Evolutionary conservation across 1,140 invertebrate genomes (phyloP), one percentile per base, ranked within the genome.

Genomic region (Pseudomyrmex gracilis): DNA sequence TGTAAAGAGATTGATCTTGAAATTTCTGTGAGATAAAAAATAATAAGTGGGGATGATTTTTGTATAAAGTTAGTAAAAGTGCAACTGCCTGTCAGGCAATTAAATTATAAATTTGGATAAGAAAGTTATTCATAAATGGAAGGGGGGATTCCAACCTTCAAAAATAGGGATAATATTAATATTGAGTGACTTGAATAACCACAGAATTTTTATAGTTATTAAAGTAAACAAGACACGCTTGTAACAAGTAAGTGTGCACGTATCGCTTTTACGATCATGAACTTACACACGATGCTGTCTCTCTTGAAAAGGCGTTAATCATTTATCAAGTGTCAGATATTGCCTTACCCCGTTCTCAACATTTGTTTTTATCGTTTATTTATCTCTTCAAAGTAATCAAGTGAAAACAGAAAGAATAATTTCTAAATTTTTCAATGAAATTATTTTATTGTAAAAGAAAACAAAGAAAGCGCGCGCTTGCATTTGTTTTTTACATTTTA

Each of bases 321-420:
- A 77, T 66, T 77, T 77, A 77, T 55, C 51, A 51, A 66, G 13
- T 20, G 13, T n/a, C 61, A 55, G 66, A 76, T 66, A 76, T 34
- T 12, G 17, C 12, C n/a, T 66, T 66, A 66, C 24, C 17, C 24
- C 17, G 22, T 76, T 4, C 63, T 53, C 12, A 53, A 43, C 12
- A 13, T 55, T 2, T n/a, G n/a, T 34, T 45, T 47, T 8, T 10
- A 43, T 4, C n/a, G 15, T 45, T 66, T 63, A 43, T 12, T 13
- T 9, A 12, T 20, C 5, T 20, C 10, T 20, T 17, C 12, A 47
- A 43, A 43, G 61, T 24, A 9, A 77, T 66, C 13, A 24, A 66
- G 22, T 43, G n/a, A 53, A 43, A 55, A 57, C 7, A n/a, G 9
- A 10, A 24, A 15, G 43, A 43, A 12, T 12, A 7, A 20, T 34